Evolutionary conservation across 2,888 invertebrate species (phyloP), one percentile per base, ranked within the genome.

Genomic region (Thymelicus acteon): DNA sequence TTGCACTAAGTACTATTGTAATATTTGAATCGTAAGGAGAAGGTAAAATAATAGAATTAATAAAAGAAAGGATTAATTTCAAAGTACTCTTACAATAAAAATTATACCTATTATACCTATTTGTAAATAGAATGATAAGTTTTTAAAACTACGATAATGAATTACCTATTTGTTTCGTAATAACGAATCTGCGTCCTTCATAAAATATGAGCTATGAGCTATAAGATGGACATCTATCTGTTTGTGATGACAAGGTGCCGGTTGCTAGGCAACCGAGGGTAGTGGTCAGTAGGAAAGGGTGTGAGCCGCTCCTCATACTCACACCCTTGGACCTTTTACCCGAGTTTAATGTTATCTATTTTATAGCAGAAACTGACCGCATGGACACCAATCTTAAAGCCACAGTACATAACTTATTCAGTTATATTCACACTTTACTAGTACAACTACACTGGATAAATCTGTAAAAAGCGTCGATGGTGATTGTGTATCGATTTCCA

Each of bases 161-260:
- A 31, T 0, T 2, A 31, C 31, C 31, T 31, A 31, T 5, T 31
- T 31, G 31, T 31, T 57, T 47, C 6, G n/a, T 19, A n/a, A 48
- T 48, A 60, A 47, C 12, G 37, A 57, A 60, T 60, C 15, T 48
- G 39, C 48, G 40, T 49, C 39, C 54, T 62, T 39, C 12, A 61
- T 19, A 19, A 19, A 19, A 19, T 19, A 19, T 19, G 19, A 19
- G 44, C 39, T 49, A 19, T 69, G 40, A 8, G 37, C 66, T 63
- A 70, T 75, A 78, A 75, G 75, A 78, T 76, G 75, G 75, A 75
- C 75, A 73, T 75, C 83, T 85, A 90, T 93, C 88, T 90, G 89
- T 90, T 93, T 94, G 93, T 93, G 92, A 93, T 91, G 92, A 93
- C 91, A 85, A 92, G 92, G 89, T 84, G 87, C 88, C 81, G 84